Evolutionary conservation across 2,113 vertebrate species (phyloP).

Genomic region (Odontophorus gujanensis): DNA sequence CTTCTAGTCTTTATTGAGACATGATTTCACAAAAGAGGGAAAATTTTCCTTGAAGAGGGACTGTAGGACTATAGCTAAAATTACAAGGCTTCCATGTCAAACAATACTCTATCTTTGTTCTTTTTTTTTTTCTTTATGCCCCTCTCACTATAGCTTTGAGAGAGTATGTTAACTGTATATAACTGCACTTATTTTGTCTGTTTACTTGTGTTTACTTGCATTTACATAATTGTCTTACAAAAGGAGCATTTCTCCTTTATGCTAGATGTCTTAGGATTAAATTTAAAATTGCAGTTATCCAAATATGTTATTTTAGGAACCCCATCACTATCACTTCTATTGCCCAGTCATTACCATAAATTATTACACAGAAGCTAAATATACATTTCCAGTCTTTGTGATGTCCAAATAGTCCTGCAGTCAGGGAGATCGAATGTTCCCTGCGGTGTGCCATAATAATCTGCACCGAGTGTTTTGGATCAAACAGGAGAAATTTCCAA

Average conservation of each 20-base stretch:
- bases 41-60: neutral
- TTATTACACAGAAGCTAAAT: slow-evolving; percentile 34
- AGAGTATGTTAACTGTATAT: slow-evolving; percentile 23
- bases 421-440: slow-evolving; percentile 11
- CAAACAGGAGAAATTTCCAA: neutral
- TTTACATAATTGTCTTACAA: slow-evolving; percentile 37
- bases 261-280: neutral
- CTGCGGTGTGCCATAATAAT: neutral
- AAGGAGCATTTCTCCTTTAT: slow-evolving; percentile 29
- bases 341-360: slow-evolving; percentile 32
- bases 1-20: neutral
- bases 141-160: slow-evolving; percentile 1
- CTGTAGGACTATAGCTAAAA: neutral
- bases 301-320: neutral
- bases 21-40: slow-evolving; percentile 11
- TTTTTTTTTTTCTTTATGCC: neutral
- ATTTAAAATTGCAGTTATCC: slow-evolving; percentile 22
- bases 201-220: neutral
- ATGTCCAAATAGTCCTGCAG: slow-evolving; percentile 21
- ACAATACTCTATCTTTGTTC: neutral
- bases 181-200: slow-evolving; percentile 20
- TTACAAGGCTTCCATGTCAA: neutral
- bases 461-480: neutral
- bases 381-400: neutral
- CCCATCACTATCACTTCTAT: neutral